Conservation (phyloP, 2,113 vertebrate species). For the Uropsilus gracilis region DNA sequence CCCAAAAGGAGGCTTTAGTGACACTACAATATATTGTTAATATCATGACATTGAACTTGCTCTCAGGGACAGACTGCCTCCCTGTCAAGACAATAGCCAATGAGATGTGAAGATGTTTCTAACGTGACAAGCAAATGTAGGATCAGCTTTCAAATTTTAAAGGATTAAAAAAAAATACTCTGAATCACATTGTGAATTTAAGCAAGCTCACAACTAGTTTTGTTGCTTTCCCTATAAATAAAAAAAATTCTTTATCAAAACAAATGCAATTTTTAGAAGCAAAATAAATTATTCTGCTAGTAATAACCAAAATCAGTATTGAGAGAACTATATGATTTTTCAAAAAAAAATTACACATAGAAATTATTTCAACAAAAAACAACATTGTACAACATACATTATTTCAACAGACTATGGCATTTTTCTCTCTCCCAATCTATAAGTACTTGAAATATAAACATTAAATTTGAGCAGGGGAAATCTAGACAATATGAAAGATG, state of each 20-base stretch:
- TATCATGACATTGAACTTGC: not conserved
- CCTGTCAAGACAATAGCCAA: conserved; percentile 31
- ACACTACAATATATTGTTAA: not conserved
- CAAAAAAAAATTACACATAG: not conserved
- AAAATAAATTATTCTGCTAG: not conserved
- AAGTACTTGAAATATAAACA: not conserved
- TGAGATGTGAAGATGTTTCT: conserved; percentile 24
- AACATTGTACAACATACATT: too few species aligned
- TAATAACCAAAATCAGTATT: conserved; percentile 36
- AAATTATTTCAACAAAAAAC: too few species aligned
- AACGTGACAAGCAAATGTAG: conserved; percentile 21
- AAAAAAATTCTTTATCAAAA: conserved; percentile 42
- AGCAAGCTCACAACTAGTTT: not conserved
- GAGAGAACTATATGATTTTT: conserved; percentile 2
- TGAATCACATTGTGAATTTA: conserved; percentile 40
- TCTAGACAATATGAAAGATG: not conserved
- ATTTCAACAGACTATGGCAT: not conserved
- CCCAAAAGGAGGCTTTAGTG: not conserved
- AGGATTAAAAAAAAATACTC: not conserved
- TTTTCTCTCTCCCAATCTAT: not conserved
- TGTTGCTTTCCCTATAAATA: not conserved
- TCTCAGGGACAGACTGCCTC: not conserved
- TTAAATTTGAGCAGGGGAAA: not conserved
- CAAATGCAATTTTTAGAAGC: not conserved
- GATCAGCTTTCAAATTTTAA: conserved; percentile 35